phyloP scores from a whole-genome alignment of 2,888 invertebrate genomes.

The Cephus pulcher region DNA sequence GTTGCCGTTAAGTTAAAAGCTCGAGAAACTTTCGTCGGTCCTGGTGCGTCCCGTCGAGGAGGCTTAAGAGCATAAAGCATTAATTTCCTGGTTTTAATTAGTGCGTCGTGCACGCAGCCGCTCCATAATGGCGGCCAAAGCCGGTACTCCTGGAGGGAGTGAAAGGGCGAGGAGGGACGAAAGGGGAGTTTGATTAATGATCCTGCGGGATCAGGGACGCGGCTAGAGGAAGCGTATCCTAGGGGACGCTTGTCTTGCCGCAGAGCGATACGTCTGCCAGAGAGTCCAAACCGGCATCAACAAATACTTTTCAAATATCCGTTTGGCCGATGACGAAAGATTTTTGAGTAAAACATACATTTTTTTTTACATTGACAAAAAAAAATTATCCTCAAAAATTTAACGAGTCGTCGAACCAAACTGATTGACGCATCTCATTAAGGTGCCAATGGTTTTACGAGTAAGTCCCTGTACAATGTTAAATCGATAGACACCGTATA shows the following conservation, averaged over 20 bases:
- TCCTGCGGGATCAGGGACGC: slow-evolving; percentile 45
- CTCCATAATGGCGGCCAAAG: slow-evolving; percentile 57
- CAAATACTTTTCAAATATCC: slow-evolving; percentile 26
- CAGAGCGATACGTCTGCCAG: slow-evolving; percentile 39
- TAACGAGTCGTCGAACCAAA: neutral
- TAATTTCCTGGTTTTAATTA: slow-evolving; percentile 66
- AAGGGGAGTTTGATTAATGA: slow-evolving; percentile 64
- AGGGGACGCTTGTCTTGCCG: slow-evolving; percentile 54
- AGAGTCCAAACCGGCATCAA: slow-evolving; percentile 8
- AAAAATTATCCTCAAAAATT: neutral
- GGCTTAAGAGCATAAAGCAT: slow-evolving; percentile 50
- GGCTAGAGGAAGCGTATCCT: slow-evolving; percentile 48
- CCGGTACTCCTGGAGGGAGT: slow-evolving; percentile 16
- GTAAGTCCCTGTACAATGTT: neutral
- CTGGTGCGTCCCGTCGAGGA: slow-evolving; percentile 28
- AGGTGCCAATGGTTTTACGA: neutral
- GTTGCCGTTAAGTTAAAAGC: neutral
- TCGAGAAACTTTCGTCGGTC: slow-evolving; percentile 13
- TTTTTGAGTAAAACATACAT: neutral
- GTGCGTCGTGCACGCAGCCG: slow-evolving; percentile 59
- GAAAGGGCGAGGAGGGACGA: slow-evolving; percentile 23
- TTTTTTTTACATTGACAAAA: neutral
- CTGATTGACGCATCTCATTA: neutral
- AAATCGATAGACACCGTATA: neutral
- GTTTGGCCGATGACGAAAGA: neutral